Base-by-base conservation (phyloP, 2,797 vertebrate species). In the Limnodromus scolopaceus region DNA sequence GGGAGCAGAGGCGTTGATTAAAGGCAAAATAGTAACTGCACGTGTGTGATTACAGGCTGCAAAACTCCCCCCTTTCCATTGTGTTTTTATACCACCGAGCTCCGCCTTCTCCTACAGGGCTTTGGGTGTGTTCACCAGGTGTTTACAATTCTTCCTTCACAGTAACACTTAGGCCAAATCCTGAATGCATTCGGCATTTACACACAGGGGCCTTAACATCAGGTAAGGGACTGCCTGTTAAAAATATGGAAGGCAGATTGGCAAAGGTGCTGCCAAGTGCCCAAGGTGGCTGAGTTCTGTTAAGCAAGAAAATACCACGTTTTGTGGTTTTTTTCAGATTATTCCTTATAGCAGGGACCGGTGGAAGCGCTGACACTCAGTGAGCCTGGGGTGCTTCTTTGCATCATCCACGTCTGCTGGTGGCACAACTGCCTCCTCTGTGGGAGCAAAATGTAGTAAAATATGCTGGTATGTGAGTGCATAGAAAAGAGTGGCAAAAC, bases 401-500 rank as follows among this genome's bases (percentile, higher is more conserved):
- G 25, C 39, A 32, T n/a, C 19, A 5, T 38, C 20, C 48, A 55
- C 9, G 16, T 19, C 61, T 63, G 8, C 4, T 0, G 3, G 43
- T 27, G 18, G 57, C 66, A 75, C 14, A 30, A 27, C 30, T 41
- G 4, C 16, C 57, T 74, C 28, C 13, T 77, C 34, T 28, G 16
- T 28, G 57, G 38, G 43, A 92, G 36, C 5, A 55, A 72, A 82
- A 61, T 13, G 5, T 17, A 16, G 20, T 36, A 28, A 87, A 81
- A 80, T 51, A 43, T 0, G 0, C 28, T 41, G 2, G 0, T 24
- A 43, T 46, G 32, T 16, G 34, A 61, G 12, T 28, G 28, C 17
- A 25, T 1, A 53, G 51, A 28, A 46, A 53, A 30, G 3, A 41
- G 3, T 19, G 49, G 39, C 34, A 88, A 70, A 82, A 66, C 13